Conservation (phyloP, 2,888 invertebrate species). For the Tricholauxania praeusta region DNA sequence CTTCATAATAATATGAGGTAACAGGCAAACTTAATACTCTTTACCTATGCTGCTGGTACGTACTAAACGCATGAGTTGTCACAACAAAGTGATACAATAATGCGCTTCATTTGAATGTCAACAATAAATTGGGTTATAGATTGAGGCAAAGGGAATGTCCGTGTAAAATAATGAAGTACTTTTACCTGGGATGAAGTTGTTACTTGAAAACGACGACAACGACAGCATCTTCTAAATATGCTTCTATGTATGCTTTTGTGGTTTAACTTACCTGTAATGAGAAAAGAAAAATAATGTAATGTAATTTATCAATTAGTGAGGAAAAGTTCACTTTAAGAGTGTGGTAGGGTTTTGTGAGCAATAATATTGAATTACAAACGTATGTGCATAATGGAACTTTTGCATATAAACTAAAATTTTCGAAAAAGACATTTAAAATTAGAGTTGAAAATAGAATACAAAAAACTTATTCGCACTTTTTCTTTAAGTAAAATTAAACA, state of each 20-base stretch:
- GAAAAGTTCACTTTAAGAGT: conserved; percentile 21
- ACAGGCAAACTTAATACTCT: conserved; percentile 12
- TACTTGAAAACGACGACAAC: no score
- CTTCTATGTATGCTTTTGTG: background rate
- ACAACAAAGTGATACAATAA: background rate
- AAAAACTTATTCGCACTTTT: no score
- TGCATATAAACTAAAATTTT: no score
- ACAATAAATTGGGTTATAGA: background rate
- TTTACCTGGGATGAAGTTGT: no score
- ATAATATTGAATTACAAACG: background rate
- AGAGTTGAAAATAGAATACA: no score
- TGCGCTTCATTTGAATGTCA: background rate
- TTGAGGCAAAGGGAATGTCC: background rate
- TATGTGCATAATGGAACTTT: no score
- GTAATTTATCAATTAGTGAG: conserved; percentile 46
- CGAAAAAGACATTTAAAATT: no score
- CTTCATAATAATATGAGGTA: conserved; percentile 25
- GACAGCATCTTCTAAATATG: no score
- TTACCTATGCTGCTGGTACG: no score
- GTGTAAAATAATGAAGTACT: no score
- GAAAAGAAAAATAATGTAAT: conserved; percentile 40
- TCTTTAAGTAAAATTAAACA: no score
- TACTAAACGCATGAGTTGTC: background rate
- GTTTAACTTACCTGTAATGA: conserved; percentile 46
- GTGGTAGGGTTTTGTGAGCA: background rate